Evolutionary conservation across 2,113 vertebrate species (phyloP), one percentile per base, ranked within the genome.

Genomic region (Triplophysa siluroides): DNA sequence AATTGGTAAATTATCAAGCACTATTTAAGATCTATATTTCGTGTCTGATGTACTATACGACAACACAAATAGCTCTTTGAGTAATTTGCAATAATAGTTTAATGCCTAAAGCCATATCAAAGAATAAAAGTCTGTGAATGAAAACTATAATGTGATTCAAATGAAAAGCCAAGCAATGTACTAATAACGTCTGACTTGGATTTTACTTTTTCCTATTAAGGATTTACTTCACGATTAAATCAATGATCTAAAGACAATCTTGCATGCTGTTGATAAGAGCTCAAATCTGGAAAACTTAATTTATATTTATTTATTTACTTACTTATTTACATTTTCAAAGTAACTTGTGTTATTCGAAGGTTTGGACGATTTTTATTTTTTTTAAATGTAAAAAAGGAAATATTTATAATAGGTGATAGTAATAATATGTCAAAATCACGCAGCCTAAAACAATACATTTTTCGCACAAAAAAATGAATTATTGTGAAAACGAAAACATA

Each of bases 41-140:
- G 79, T 86, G 81, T 80, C 58, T 84, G 66, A 89, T 91, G 83
- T 87, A 81, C 80, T 23, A 85, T 85, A 80, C 62, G 45, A 82
- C 70, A 83, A 81, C 7, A 9, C 43, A 85, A 78, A 60, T 86
- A 73, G 65, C 82, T 81, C 84, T 86, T 62, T 91, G 88, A 94
- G 93, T 87, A 89, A 89, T 79, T 91, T 89, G 91, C 91, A 92
- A 91, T 89, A 89, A 91, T 81, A 67, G 7, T 84, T 87, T 84
- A 83, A 79, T 71, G 74, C 68, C 82, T 73, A 80, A 77, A 77
- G 81, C 38, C 52, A 83, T 83, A 75, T 83, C 4, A 87, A 81
- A 64, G 79, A 88, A 82, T 83, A 85, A 83, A 80, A 81, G 68
- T 81, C 50, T 86, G 52, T 85, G 50, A 88, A 88, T 75, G n/a